phyloP scores from a whole-genome alignment of 2,888 invertebrate genomes.

The Stegana nigrithorax region DNA sequence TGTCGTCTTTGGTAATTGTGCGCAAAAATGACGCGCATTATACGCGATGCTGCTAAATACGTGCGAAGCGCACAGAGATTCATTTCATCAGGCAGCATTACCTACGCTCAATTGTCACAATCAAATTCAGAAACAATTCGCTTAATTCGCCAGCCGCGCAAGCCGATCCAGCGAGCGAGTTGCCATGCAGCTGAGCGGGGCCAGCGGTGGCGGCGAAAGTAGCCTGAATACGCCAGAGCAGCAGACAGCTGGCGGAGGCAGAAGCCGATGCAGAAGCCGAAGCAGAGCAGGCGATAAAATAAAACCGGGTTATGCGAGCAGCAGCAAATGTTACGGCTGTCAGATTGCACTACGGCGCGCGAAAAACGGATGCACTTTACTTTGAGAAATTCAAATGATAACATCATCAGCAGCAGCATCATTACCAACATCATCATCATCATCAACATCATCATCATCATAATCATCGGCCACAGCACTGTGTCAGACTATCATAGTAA shows the following conservation, averaged over 20 bases:
- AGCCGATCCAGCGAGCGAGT: no score
- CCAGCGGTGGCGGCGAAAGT: background rate
- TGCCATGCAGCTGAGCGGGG: no score
- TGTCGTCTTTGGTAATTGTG: no score
- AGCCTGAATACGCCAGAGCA: conserved; percentile 8
- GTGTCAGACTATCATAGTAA: conserved; percentile 32
- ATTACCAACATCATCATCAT: conserved; percentile 45
- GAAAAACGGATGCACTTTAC: conserved; percentile 58
- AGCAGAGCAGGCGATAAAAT: conserved; percentile 8
- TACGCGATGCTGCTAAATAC: background rate
- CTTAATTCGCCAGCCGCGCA: conserved; percentile 48
- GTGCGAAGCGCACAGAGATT: conserved; percentile 10
- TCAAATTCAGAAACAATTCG: conserved; percentile 67
- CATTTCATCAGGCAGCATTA: conserved; percentile 30
- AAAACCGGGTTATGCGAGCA: conserved; percentile 10
- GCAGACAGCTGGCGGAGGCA: no score
- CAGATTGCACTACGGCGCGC: conserved; percentile 37
- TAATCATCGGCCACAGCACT: conserved; percentile 19
- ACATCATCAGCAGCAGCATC: conserved; percentile 45
- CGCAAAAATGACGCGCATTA: background rate
- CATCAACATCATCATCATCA: conserved; percentile 41
- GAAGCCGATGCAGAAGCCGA: no score
- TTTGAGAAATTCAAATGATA: conserved; percentile 51
- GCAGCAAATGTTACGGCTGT: background rate
- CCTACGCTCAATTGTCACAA: conserved; percentile 67